Conservation (phyloP, 2,888 invertebrate genomes). For the Eulithis prunata region DNA sequence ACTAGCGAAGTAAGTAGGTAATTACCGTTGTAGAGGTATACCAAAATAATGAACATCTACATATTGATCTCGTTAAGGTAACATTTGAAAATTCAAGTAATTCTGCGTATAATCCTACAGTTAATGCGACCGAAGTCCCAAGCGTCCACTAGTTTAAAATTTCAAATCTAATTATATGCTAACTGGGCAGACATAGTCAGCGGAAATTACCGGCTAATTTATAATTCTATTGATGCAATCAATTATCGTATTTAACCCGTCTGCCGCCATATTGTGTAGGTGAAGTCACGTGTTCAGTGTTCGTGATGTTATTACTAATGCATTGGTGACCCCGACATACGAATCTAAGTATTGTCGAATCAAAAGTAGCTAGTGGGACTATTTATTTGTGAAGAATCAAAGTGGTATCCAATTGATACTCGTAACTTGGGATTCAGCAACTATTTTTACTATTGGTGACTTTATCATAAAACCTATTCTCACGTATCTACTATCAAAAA, state of each 20-base stretch:
- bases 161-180: slow-evolving; percentile 6
- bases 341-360: background rate
- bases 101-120: too few species aligned
- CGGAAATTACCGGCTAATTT: slow-evolving; percentile 9
- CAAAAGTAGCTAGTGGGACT: background rate
- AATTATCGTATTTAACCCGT: slow-evolving; percentile 7
- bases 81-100: too few species aligned
- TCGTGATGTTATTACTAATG: slow-evolving; percentile 1
- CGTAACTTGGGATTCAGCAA: too few species aligned
- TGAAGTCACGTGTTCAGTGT: background rate
- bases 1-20: too few species aligned
- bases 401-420: too few species aligned
- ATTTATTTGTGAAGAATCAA: too few species aligned
- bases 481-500: too few species aligned
- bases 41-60: too few species aligned
- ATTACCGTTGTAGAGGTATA: too few species aligned
- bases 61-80: too few species aligned
- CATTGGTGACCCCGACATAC: background rate
- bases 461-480: too few species aligned
- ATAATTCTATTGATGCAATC: slow-evolving; percentile 13
- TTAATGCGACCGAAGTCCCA: background rate
- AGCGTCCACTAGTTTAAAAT: background rate
- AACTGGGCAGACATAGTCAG: slow-evolving; percentile 11
- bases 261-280: background rate
- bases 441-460: too few species aligned